Evolutionary conservation across 2,113 vertebrate species (phyloP).

Genomic region (Indri indri): DNA sequence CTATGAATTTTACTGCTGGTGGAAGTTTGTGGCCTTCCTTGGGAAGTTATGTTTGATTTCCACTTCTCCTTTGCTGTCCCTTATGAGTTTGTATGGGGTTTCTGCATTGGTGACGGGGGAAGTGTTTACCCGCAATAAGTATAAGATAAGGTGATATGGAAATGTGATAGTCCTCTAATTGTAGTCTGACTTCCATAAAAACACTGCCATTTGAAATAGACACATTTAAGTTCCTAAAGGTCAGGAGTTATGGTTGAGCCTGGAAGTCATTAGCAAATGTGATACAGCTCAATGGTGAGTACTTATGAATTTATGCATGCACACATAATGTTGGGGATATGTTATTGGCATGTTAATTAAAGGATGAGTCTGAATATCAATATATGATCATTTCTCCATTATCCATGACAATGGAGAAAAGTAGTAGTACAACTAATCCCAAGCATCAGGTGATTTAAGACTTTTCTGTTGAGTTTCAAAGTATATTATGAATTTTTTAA

Average conservation of each 20-base stretch:
- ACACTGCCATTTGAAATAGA: slow-evolving; percentile 9
- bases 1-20: slow-evolving; percentile 13
- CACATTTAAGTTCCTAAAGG: slow-evolving; percentile 2
- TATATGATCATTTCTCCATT: slow-evolving; percentile 18
- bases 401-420: background rate
- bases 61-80: background rate
- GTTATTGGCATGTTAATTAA: slow-evolving; percentile 1
- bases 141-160: background rate
- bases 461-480: slow-evolving; percentile 36
- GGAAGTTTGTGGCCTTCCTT: background rate
- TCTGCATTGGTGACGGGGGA: background rate
- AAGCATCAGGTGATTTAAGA: background rate
- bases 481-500: background rate
- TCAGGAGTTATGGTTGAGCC: background rate
- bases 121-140: background rate
- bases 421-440: background rate
- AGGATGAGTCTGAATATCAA: background rate
- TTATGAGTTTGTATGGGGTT: slow-evolving; percentile 12
- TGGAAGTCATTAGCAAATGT: slow-evolving; percentile 29
- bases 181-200: background rate
- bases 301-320: background rate
- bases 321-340: background rate
- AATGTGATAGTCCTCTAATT: slow-evolving; percentile 8
- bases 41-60: background rate
- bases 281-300: background rate